These are phyloP conservation scores for Cheilosia pagana DNA, from an alignment of 2,888 invertebrate genomes.

Conservation along the genomic window DNA sequence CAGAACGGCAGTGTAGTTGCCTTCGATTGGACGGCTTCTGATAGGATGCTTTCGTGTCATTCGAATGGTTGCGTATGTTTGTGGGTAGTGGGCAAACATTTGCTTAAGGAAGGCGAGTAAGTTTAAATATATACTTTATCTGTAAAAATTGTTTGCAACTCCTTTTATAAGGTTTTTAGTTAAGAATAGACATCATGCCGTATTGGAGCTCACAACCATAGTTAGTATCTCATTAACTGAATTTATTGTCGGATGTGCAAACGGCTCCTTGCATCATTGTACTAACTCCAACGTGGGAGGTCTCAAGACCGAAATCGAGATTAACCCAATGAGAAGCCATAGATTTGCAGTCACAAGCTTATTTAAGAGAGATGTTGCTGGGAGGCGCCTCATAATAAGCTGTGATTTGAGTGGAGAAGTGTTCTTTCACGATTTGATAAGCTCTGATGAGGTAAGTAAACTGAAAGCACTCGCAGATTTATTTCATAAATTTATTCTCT, in stretches of 20 bases:
- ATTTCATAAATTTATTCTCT: not conserved
- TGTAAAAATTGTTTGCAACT: not conserved
- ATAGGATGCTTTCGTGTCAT: constrained; percentile 80
- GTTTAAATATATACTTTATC: constrained; percentile 23
- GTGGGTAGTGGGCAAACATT: constrained; percentile 79
- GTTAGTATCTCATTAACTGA: constrained; percentile 78
- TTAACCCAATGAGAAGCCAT: constrained; percentile 79
- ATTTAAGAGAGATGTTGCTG: constrained; percentile 77
- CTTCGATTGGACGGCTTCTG: constrained; percentile 80
- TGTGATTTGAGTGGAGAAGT: constrained; percentile 83
- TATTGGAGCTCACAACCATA: constrained; percentile 78
- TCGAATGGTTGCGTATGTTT: constrained; percentile 80
- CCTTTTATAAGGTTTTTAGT: constrained; percentile 45
- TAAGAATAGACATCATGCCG: constrained; percentile 5
- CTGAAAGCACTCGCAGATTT: not conserved
- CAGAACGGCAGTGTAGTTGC: constrained; percentile 80
- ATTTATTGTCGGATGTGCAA: constrained; percentile 81
- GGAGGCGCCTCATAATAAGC: constrained; percentile 79
- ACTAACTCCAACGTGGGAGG: constrained; percentile 75
- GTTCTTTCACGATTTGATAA: constrained; percentile 80
- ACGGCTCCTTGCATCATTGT: constrained; percentile 81
- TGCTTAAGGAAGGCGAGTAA: constrained; percentile 79
- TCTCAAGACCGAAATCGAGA: constrained; percentile 77
- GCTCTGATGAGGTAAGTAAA: constrained; percentile 78
- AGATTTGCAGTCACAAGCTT: constrained; percentile 80